Evolutionary conservation across 2,797 vertebrate species (phyloP), one percentile per base, ranked within the genome.

Genomic region (Phaenicophaeus curvirostris): DNA sequence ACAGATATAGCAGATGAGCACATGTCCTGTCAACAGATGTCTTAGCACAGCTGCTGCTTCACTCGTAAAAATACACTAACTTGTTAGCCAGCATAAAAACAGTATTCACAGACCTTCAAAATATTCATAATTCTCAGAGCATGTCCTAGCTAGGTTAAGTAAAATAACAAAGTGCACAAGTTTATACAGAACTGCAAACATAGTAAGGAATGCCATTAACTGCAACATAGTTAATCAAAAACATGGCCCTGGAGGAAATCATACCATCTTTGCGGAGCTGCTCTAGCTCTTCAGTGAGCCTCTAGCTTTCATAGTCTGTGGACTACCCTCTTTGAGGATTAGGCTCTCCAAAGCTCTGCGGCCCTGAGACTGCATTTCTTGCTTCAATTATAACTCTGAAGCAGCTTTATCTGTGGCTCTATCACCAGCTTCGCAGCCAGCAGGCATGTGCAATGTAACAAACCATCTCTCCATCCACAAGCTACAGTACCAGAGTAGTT

Each of bases 11-110:
- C 84, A 92, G 84, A 74, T 72, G 86, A 88, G 24, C 28, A 42
- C 72, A 51, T 33, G 89, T 62, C 87, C 94, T 68, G 74, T 62
- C 73, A 84, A 51, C 88, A 93, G 53, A 42, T 48, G 88, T 48
- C 81, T 44, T 31, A 27, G 9, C 62, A 72, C 65, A 66, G 75
- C 95, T 95, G 86, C 82, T 79, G 72, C 75, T 67, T 50, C 72
- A 80, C 50, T 41, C 4, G 6, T n/a, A 53, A 74, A 79, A 78
- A 73, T 3, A 50, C 71, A 37, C 39, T 5, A 13, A 55, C 33
- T 12, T 39, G 25, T 9, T 76, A 75, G 63, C 28, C 91, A 90
- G 88, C 67, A 82, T 7, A 90, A 74, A 54, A 1, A 35, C 55
- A 16, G 2, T 1, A 30, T 15, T 42, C 75, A 46, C 74, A 75